A percentile compares a stretch with the other conserved stretches of the same genome.
These are phyloP conservation scores for Triplophysa yarkandensis DNA, from an alignment of 2,797 vertebrate species.

Conservation along the genomic window DNA sequence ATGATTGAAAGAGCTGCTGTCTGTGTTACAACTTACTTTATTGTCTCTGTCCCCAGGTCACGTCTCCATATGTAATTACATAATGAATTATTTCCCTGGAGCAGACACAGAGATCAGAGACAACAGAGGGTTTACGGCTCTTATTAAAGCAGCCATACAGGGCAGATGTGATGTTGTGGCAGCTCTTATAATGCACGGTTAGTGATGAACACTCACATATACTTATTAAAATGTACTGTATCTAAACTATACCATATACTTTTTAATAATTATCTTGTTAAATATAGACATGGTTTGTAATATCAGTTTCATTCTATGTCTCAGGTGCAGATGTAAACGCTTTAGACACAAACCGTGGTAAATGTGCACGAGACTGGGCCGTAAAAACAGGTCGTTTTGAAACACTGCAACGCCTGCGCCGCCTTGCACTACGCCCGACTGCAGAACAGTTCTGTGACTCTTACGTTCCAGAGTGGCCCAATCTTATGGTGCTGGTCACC, in stretches of 20 bases:
- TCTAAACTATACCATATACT: background rate
- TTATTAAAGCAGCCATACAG: conserved; percentile 88
- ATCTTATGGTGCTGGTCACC: conserved; percentile 73
- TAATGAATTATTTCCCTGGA: conserved; percentile 82
- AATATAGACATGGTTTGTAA: too few species aligned
- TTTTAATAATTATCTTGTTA: background rate
- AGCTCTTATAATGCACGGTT: conserved; percentile 75
- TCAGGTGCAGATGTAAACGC: conserved; percentile 82
- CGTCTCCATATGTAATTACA: conserved; percentile 78
- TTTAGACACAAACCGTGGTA: conserved; percentile 76
- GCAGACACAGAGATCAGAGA: conserved; percentile 81
- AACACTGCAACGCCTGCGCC: conserved; percentile 70
- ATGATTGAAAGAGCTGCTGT: background rate
- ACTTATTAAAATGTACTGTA: background rate
- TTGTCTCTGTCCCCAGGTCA: conserved; percentile 72
- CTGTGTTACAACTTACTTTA: background rate
- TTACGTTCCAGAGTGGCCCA: conserved; percentile 80
- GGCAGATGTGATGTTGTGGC: conserved; percentile 76
- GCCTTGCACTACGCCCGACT: conserved; percentile 69
- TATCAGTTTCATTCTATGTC: background rate
- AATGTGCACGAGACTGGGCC: conserved; percentile 83
- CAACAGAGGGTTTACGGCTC: conserved; percentile 81
- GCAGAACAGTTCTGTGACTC: conserved; percentile 78
- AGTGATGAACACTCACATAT: background rate
- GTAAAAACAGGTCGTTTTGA: conserved; percentile 81